These are phyloP conservation scores for Caretta caretta DNA, from an alignment of 2,113 vertebrate genomes.

Conservation along the genomic window DNA sequence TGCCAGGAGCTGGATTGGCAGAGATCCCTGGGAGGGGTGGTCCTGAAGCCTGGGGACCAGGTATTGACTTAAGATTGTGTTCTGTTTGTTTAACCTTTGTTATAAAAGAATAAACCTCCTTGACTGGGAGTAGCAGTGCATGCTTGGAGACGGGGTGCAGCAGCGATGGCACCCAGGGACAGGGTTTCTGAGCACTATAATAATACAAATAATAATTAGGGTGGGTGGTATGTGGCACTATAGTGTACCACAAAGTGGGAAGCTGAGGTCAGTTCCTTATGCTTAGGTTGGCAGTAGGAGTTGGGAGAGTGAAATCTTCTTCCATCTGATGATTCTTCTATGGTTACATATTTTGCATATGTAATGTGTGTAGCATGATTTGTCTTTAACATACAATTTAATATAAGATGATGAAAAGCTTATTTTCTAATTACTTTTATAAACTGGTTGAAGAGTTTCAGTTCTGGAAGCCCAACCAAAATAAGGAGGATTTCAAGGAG, in stretches of 20 bases:
- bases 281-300: background rate
- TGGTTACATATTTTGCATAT: accelerated
- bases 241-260: background rate
- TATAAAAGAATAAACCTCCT: no score
- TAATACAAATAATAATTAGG: no score
- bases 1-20: no score
- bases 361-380: background rate
- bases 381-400: background rate
- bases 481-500: background rate
- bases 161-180: no score
- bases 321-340: background rate
- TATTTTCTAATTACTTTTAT: background rate
- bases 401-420: background rate
- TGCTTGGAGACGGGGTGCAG: no score
- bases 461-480: background rate
- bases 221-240: no score
- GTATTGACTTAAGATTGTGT: no score
- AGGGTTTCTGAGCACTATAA: no score
- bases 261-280: background rate
- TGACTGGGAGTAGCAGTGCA: no score
- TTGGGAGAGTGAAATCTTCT: background rate
- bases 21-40: no score
- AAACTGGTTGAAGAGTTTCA: background rate
- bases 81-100: no score
- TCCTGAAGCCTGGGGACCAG: no score